Evolutionary conservation across 2,888 invertebrate species (phyloP).

Genomic region (Frankliniella intonsa): DNA sequence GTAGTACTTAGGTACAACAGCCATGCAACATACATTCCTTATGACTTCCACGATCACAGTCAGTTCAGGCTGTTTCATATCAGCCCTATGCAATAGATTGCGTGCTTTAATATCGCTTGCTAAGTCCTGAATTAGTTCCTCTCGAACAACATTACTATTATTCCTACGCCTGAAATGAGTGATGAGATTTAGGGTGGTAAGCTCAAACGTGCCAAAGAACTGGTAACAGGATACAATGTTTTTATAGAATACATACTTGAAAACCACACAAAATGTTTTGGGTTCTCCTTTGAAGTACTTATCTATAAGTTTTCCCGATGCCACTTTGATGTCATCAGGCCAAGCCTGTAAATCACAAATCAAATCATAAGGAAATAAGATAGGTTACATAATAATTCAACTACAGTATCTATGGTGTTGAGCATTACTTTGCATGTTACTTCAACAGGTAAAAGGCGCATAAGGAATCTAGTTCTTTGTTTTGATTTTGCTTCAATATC

Average conservation of each 20-base stretch:
- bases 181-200: neutral
- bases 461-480: slow-evolving; percentile 68
- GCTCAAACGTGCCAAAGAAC: neutral
- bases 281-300: slow-evolving; percentile 64
- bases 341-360: slow-evolving; percentile 53
- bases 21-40: slow-evolving; percentile 71
- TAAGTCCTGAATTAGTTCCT: slow-evolving; percentile 66
- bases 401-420: neutral
- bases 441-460: slow-evolving; percentile 77
- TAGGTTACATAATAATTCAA: neutral
- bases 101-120: slow-evolving; percentile 66
- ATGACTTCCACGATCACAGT: slow-evolving; percentile 81
- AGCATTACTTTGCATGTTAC: slow-evolving; percentile 61
- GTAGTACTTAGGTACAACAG: slow-evolving; percentile 73
- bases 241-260: slow-evolving; percentile 52
- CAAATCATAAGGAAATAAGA: slow-evolving; percentile 21
- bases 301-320: slow-evolving; percentile 63
- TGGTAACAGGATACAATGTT: neutral
- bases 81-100: slow-evolving; percentile 68
- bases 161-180: slow-evolving; percentile 57
- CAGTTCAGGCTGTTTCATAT: slow-evolving; percentile 67
- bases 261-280: slow-evolving; percentile 69
- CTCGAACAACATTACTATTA: slow-evolving; percentile 66
- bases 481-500: slow-evolving; percentile 64
- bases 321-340: slow-evolving; percentile 65